Conservation (phyloP, 92 coral and sea anemone genomes). For the Siderastrea radians region DNA sequence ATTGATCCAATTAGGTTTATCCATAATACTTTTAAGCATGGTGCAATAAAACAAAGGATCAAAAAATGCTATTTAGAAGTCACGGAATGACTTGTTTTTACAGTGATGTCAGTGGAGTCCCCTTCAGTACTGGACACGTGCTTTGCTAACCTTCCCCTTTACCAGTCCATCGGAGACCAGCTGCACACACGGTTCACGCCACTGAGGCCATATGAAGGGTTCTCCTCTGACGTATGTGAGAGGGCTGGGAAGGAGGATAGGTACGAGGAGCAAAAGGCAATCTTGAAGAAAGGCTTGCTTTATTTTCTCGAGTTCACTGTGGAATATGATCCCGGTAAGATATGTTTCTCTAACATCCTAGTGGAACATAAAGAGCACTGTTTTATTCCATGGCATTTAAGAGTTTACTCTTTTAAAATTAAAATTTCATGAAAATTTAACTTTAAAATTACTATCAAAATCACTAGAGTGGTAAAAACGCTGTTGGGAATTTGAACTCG, state of each 20-base stretch:
- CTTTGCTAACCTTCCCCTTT: slow-evolving; percentile 49
- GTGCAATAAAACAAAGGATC: too few relatives aligned
- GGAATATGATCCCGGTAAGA: slow-evolving; percentile 51
- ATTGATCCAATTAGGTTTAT: too few relatives aligned
- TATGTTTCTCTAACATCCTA: not conserved
- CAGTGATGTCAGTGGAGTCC: slow-evolving; percentile 53
- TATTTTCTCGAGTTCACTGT: slow-evolving; percentile 48
- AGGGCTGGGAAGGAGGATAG: slow-evolving; percentile 20
- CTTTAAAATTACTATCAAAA: too few relatives aligned
- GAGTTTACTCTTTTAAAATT: too few relatives aligned
- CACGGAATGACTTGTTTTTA: not conserved
- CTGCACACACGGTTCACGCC: slow-evolving; percentile 50
- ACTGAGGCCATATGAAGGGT: slow-evolving; percentile 53
- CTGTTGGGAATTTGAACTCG: too few relatives aligned
- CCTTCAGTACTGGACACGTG: slow-evolving; percentile 57
- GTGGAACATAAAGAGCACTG: too few relatives aligned
- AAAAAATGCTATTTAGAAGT: too few relatives aligned
- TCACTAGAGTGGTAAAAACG: too few relatives aligned
- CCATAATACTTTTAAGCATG: too few relatives aligned
- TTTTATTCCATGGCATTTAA: too few relatives aligned
- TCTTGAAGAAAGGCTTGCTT: slow-evolving; percentile 39
- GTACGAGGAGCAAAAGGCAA: slow-evolving; percentile 14
- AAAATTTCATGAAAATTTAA: too few relatives aligned
- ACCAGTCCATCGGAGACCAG: slow-evolving; percentile 68
- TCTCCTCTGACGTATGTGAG: slow-evolving; percentile 52